A percentile compares a stretch with the other conserved stretches of the same genome.
phyloP scores from a whole-genome alignment of 2,113 vertebrate species.

The Carlito syrichta region DNA sequence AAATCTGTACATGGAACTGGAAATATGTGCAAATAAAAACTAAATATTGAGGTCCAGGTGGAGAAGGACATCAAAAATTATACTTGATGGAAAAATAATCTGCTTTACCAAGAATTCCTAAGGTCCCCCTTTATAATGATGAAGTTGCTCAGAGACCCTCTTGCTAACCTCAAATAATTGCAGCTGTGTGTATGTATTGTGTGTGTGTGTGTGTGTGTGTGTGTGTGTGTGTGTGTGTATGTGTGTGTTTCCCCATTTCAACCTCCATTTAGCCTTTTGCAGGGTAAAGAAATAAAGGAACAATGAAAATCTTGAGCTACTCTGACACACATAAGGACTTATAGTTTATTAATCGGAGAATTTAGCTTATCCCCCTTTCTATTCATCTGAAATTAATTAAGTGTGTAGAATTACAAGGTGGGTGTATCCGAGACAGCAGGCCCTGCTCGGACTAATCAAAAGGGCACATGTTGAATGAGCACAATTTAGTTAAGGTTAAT shows the following conservation, averaged over 20 bases:
- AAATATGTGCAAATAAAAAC: constrained; percentile 54
- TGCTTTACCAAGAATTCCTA: constrained; percentile 48
- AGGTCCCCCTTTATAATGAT: not conserved
- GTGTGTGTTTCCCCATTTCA: not conserved
- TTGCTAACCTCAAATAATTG: not conserved
- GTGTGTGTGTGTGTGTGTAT: not conserved
- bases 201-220: not conserved
- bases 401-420: constrained; percentile 88
- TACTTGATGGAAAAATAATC: constrained; percentile 27
- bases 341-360: constrained; percentile 85
- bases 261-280: not conserved
- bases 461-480: constrained; percentile 90
- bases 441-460: constrained; percentile 89
- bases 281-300: constrained; percentile 58
- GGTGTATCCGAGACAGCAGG: constrained; percentile 84
- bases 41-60: not conserved
- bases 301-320: constrained; percentile 74
- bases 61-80: constrained; percentile 48
- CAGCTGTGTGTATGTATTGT: not conserved
- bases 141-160: not conserved
- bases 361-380: constrained; percentile 77
- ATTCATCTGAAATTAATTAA: constrained; percentile 95
- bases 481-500: constrained; percentile 91
- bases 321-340: constrained; percentile 79
- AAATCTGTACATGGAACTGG: constrained; percentile 2